Evolutionary conservation across 2,113 vertebrate genomes (phyloP), one percentile per base, ranked within the genome.

Genomic region (Colistium nudipinnis): DNA sequence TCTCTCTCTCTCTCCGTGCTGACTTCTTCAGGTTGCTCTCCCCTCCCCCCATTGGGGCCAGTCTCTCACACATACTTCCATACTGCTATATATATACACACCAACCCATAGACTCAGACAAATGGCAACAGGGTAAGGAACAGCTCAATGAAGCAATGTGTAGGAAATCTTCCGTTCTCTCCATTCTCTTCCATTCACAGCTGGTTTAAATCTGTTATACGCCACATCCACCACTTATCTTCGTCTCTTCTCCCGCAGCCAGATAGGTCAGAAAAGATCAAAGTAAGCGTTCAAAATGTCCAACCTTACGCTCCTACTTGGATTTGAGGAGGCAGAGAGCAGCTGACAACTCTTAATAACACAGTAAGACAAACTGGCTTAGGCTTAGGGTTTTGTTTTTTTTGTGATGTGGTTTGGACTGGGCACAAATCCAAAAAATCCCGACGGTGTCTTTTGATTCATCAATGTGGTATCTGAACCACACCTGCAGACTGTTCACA

Each of bases 1-100:
- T 51, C 62, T 73, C 66, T 80, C 69, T 54, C 67, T 48, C 54
- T 75, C 59, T 63, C 55, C 41, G 20, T 52, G 35, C 52, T 78
- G 57, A 79, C 81, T 78, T 82, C 78, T 85, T 83, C 74, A 76
- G 76, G 70, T 76, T 64, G 72, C 67, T 80, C 62, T 74, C 80
- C 80, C 82, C 76, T 80, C 56, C 78, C 82, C 87, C 83, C 55
- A 10, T 45, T 75, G 70, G 63, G 60, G 69, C 48, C 41, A 68
- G 38, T 74, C 73, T 81, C 70, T 45, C 66, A 65, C 70, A 82
- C 70, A 88, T 78, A 77, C 83, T 76, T 80, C 38, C 79, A 22
- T 66, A 76, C 62, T 77, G 73, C 81, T 70, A 77, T 81, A 47
- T 49, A 51, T 47, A 64, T 24, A 59, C 27, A 55, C 24, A 61